Evolutionary conservation across 2,888 invertebrate species (phyloP).

Genomic region (Campoplex nolae): DNA sequence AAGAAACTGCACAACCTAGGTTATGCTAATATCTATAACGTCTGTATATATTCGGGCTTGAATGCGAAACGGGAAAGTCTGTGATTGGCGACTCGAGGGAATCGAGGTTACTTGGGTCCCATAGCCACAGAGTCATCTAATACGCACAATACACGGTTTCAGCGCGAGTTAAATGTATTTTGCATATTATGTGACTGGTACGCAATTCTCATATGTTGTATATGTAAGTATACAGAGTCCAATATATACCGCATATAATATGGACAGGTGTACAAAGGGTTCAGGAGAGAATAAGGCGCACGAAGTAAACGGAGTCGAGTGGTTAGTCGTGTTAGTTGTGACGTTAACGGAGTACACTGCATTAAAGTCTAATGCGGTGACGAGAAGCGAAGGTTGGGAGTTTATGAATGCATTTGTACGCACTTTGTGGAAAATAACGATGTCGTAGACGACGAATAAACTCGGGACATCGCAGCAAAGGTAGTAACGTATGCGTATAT

Average conservation of each 20-base stretch:
- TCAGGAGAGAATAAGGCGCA: conserved; percentile 1
- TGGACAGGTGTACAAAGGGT: neutral
- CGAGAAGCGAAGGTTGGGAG: neutral
- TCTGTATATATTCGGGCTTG: conserved; percentile 34
- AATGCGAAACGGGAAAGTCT: neutral
- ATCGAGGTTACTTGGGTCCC: conserved; percentile 31
- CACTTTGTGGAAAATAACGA: conserved; percentile 14
- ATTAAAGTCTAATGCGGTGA: conserved; percentile 51
- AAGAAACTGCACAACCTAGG: neutral
- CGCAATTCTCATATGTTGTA: neutral
- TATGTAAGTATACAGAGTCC: neutral
- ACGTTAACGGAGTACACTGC: conserved; percentile 46
- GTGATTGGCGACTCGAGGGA: conserved; percentile 38
- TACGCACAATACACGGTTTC: neutral
- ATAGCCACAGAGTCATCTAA: neutral
- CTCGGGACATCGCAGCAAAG: neutral
- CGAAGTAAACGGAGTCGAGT: conserved; percentile 38
- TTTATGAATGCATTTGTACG: conserved; percentile 44
- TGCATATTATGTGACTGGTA: neutral
- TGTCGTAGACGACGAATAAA: neutral
- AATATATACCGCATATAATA: neutral
- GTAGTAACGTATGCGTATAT: neutral
- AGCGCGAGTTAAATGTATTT: neutral
- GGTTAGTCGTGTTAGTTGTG: conserved; percentile 52
- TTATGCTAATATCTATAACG: neutral